Base-by-base conservation (phyloP, 2,113 vertebrate genomes). In the Patagioenas fasciata region DNA sequence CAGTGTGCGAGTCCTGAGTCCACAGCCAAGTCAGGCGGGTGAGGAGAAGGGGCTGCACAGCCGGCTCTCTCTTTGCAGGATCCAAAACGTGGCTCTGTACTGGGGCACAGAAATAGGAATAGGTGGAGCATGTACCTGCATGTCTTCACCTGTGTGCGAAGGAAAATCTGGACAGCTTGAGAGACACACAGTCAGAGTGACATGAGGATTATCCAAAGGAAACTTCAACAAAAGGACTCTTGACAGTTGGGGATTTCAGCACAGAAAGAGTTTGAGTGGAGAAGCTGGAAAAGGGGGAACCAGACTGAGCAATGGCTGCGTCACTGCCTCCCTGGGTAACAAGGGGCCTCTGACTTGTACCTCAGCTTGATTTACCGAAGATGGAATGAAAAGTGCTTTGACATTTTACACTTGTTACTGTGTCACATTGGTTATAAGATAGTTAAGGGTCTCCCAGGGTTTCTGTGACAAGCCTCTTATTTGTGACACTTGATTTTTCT, bases 401-500 rank as follows among this genome's bases (percentile, higher is more conserved):
- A 57, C 36, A 31, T 95, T 93, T 95, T 88, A 54, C 1, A 32
- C 56, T 94, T 26, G 26, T 93, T 78, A 86, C 32, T 11, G 24
- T 69, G 78, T 79, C 56, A 24, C 3, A 1, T 44, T 81, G 60
- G 44, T 78, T 47, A 3, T 66, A 85, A 88, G 75, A 74, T 78
- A 88, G 29, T 75, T 50, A 42, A 42, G 17, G 58, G 44, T 67
- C 69, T 94, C 84, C 29, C 58, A 64, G 57, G 82, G 51, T 71
- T 90, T 90, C 88, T 79, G 10, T 34, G 85, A 88, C 65, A 93
- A 91, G 85, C 24, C 34, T 31, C 57, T 72, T 91, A 42, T 89
- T 92, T 91, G 78, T 89, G 89, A 74, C 66, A 47, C 67, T 87
- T 18, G 65, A 36, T 92, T 57, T 94, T 90, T 93, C 56, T 88